Percentiles rank a stretch among this genome's conserved stretches.
Conservation (phyloP, 1,140 invertebrate species). For the Lepidurus arcticus region DNA sequence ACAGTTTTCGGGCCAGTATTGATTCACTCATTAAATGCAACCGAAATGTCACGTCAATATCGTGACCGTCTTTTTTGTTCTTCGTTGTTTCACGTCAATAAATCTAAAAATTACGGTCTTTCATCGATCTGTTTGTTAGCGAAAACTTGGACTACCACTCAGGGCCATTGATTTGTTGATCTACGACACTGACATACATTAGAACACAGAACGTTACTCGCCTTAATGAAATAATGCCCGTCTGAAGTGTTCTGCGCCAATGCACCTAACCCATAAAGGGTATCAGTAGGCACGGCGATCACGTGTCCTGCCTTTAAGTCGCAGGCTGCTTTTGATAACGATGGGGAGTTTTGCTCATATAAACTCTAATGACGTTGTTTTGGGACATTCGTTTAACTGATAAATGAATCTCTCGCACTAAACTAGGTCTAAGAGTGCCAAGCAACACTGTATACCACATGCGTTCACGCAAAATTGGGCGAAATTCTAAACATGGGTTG, state of each 20-base stretch:
- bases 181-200: too few relatives aligned
- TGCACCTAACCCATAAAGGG: slow-evolving; percentile 88
- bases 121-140: too few relatives aligned
- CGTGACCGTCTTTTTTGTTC: too few relatives aligned
- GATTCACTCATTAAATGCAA: too few relatives aligned
- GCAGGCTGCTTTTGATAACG: slow-evolving; percentile 23
- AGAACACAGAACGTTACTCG: too few relatives aligned
- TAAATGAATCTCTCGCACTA: background rate
- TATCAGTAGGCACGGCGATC: slow-evolving; percentile 90
- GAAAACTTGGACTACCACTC: too few relatives aligned
- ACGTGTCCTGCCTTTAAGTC: slow-evolving; percentile 45
- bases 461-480: background rate
- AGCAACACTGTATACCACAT: background rate
- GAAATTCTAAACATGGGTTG: background rate
- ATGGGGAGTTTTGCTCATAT: background rate
- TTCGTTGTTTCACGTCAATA: too few relatives aligned
- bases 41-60: too few relatives aligned
- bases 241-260: slow-evolving; percentile 64
- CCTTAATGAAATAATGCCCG: too few relatives aligned
- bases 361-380: slow-evolving; percentile 1
- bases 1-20: too few relatives aligned
- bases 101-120: too few relatives aligned
- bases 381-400: slow-evolving; percentile 25
- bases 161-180: too few relatives aligned
- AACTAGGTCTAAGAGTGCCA: background rate